Percentiles rank a stretch among this genome's conserved stretches.
phyloP scores from a whole-genome alignment of 2,888 invertebrate genomes.

The Myathropa florea region DNA sequence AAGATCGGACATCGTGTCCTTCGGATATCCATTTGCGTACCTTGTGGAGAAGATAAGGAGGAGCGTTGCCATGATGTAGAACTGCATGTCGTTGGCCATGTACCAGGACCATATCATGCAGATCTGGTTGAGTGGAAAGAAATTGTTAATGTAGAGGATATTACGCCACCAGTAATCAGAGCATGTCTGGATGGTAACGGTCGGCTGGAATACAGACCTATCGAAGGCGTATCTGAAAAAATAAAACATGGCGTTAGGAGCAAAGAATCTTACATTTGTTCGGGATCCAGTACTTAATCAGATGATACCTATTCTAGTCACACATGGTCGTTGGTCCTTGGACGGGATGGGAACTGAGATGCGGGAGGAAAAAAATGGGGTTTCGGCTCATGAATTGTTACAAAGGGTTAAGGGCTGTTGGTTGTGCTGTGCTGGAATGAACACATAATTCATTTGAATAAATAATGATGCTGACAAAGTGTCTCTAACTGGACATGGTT shows the following conservation, averaged over 20 bases:
- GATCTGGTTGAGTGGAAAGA: constrained; percentile 88
- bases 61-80: constrained; percentile 86
- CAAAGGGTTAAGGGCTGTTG: neutral
- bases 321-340: no score
- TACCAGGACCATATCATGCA: constrained; percentile 93
- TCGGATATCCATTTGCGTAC: constrained; percentile 81
- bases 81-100: constrained; percentile 90
- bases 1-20: neutral
- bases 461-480: constrained; percentile 27
- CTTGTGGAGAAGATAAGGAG: constrained; percentile 85
- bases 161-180: constrained; percentile 92
- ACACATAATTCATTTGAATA: constrained; percentile 30
- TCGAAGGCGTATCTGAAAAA: constrained; percentile 84
- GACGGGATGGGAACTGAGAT: no score
- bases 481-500: neutral
- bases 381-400: neutral
- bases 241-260: neutral
- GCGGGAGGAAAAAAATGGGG: neutral
- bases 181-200: constrained; percentile 88
- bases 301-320: neutral
- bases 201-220: constrained; percentile 87
- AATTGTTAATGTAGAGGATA: constrained; percentile 90
- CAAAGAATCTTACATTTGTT: no score
- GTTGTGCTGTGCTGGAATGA: neutral
- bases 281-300: no score